Conservation (phyloP, 2,113 vertebrate genomes). For the Sclerurus mexicanus region DNA sequence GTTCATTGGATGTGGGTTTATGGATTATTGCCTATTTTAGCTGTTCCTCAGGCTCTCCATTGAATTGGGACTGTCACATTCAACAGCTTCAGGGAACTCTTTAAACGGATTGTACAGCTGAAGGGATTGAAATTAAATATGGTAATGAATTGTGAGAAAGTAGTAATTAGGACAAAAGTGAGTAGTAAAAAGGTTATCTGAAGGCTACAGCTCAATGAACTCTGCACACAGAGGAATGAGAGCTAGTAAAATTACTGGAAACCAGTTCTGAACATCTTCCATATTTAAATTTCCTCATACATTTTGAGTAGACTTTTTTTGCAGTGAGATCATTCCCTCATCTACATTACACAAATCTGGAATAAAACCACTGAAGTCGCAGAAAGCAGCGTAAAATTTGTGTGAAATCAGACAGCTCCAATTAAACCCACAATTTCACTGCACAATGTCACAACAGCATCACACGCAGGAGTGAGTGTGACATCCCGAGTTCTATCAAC, state of each 20-base stretch:
- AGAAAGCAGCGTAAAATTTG: not conserved
- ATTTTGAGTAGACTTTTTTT: not conserved
- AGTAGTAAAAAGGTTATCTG: not conserved
- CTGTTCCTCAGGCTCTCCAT: not conserved
- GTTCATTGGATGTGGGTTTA: not conserved
- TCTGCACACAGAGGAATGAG: not conserved
- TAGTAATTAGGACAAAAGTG: not conserved
- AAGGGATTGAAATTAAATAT: not conserved
- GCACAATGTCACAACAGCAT: not conserved
- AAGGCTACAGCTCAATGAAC: not conserved
- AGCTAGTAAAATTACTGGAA: not conserved
- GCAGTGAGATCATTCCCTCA: not conserved
- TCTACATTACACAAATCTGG: not conserved
- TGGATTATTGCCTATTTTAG: not conserved
- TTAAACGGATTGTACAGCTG: not conserved
- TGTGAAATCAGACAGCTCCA: not conserved
- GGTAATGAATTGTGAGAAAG: not conserved
- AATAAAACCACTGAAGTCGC: not conserved
- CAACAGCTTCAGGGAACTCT: not conserved
- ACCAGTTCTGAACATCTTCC: not conserved
- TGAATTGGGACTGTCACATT: not conserved
- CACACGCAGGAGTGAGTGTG: not conserved
- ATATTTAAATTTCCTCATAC: not conserved
- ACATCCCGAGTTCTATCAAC: not conserved
- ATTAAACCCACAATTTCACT: not conserved